These are phyloP conservation scores for Barnardius zonarius DNA, from an alignment of 2,113 vertebrate species.

Conservation along the genomic window DNA sequence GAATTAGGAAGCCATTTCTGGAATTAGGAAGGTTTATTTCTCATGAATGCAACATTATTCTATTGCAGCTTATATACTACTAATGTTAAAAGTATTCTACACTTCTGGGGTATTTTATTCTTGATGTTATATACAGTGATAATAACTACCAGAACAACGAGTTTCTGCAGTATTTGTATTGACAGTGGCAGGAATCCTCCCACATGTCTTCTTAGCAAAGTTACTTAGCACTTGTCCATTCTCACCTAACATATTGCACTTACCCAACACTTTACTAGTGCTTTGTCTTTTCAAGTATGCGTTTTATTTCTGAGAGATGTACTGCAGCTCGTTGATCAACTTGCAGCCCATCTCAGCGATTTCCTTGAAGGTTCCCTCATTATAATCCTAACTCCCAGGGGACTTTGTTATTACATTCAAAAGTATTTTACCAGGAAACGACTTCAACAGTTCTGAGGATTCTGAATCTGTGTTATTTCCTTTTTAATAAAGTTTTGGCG, in stretches of 20 bases:
- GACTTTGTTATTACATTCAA: neutral
- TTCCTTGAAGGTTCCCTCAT: neutral
- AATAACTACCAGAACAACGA: neutral
- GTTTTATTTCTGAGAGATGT: neutral
- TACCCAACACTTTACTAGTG: neutral
- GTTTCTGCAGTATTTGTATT: neutral
- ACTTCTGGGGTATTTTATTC: neutral
- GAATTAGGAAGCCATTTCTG: neutral
- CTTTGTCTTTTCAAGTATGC: neutral
- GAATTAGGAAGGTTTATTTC: neutral
- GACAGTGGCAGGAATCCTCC: neutral
- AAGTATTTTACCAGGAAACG: neutral
- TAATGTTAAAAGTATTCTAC: neutral
- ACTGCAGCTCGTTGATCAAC: neutral
- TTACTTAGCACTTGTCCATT: neutral
- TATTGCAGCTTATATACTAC: neutral
- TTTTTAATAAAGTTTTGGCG: neutral
- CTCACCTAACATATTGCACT: neutral
- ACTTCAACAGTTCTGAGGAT: neutral
- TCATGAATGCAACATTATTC: neutral
- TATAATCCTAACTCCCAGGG: neutral
- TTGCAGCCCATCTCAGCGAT: neutral
- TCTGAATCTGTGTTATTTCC: neutral
- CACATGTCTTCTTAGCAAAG: neutral
- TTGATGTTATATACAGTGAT: neutral